Percentiles rank a stretch among this genome's conserved stretches.
Evolutionary conservation across 2,113 vertebrate species (phyloP).

Genomic region (Sceloporus tristichus): DNA sequence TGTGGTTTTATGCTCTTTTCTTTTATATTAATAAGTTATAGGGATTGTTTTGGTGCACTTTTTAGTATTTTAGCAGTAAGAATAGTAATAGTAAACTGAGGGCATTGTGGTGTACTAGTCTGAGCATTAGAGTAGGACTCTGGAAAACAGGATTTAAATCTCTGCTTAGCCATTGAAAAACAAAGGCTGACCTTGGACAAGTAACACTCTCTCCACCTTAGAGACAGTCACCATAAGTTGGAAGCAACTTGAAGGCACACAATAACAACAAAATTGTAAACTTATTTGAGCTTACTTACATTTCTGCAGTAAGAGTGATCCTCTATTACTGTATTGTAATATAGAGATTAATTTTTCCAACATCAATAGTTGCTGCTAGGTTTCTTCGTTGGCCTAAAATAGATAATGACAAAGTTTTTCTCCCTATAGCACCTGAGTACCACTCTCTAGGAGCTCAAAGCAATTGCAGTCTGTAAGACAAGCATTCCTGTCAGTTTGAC

Average conservation of each 20-base stretch:
- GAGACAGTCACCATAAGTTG: too few relatives aligned
- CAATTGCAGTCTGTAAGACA: not conserved
- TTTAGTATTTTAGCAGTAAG: too few relatives aligned
- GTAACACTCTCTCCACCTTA: too few relatives aligned
- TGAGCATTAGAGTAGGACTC: too few relatives aligned
- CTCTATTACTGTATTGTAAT: too few relatives aligned
- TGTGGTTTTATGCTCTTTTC: not conserved
- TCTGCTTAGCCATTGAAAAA: too few relatives aligned
- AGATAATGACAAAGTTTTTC: not conserved
- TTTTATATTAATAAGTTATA: not conserved
- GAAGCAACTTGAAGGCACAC: not conserved
- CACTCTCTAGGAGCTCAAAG: not conserved
- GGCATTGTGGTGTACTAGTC: too few relatives aligned
- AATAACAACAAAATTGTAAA: too few relatives aligned
- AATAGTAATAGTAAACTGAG: too few relatives aligned
- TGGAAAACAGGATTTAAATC: too few relatives aligned
- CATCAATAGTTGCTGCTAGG: not conserved
- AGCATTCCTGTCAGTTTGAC: not conserved
- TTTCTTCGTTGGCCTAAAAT: not conserved
- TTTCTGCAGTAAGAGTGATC: not conserved
- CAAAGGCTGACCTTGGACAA: too few relatives aligned
- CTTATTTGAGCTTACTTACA: not conserved
- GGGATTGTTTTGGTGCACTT: not conserved
- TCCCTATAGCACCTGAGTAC: not conserved
- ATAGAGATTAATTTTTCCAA: too few relatives aligned